Evolutionary conservation across 2,797 vertebrate species (phyloP), one percentile per base, ranked within the genome.

Genomic region (Helostoma temminkii): DNA sequence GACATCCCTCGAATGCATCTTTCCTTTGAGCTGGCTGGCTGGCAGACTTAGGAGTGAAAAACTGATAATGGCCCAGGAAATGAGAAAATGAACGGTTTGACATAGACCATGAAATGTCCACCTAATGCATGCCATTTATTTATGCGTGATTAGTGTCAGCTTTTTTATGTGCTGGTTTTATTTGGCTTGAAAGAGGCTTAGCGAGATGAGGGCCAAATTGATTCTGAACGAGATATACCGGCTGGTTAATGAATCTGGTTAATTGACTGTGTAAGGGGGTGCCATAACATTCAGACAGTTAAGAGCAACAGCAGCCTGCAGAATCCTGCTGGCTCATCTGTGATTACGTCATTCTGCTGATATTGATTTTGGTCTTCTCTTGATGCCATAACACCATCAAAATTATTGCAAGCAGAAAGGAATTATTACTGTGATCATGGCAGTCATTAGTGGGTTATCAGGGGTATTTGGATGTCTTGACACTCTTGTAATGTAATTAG

Each of bases 221-320:
- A 93, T 94, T 90, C 66, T 82, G 84, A 94, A 89, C 62, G 73
- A 90, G 88, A 90, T 66, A 54, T 85, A 86, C 88, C 77, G 86
- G 86, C 87, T 86, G 78, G 85, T 85, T 93, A 94, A 94, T 94
- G 92, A 92, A 92, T 87, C 88, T 56, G 85, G 88, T 93, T 94
- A 93, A 94, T 92, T 93, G 90, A 83, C 81, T 93, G 92, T 93
- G 91, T 88, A 84, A 91, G 74, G 80, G 86, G 81, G 16, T 66
- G 81, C 84, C 80, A 80, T 90, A 89, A 89, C 81, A 86, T 80
- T 37, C 76, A 77, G 75, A 71, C 63, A 45, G 82, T 84, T 82
- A 84, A 86, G 78, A 82, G 80, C 70, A 76, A 75, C 82, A 77
- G 83, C 72, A 81, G 86, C 48, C 64, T 78, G 66, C 75, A 72